Base-by-base conservation (phyloP, 2,888 invertebrate species). In the Cataglyphis cursor region DNA sequence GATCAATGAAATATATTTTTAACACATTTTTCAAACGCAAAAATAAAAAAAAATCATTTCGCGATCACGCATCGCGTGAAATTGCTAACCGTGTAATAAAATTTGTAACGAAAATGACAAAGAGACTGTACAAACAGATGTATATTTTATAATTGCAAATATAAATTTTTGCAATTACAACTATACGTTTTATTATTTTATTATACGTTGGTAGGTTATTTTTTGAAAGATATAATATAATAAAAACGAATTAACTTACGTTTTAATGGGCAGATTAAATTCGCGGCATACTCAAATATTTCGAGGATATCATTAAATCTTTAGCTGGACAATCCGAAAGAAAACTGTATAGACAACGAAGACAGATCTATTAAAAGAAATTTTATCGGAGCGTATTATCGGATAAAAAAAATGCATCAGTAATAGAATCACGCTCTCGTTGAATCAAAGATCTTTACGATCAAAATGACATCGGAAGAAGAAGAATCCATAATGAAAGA, bases 91-190 rank as follows among this genome's bases (percentile, higher is more conserved):
- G 5, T 54, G 24, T 8, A 80, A 59, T 78, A 24, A 6, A 68
- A 54, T n/a, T 28, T 76, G n/a, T 12, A 24, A n/a, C 24, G 10
- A 24, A 24, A n/a, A 51, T 38, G 2, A n/a, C 1, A 41, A 51
- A 8, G 1, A 38, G 51, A 51, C 21, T 31, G 28, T 31, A 48
- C 68, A 21, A 51, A n/a, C n/a, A 62, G 28, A n/a, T 74, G 74
- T 62, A 75, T 21, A 64, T 75, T 31, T 44, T 59, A 73, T 73
- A 73, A 73, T 73, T 61, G 73, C 62, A 61, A 73, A 44, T 24
- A 48, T 48, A 64, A 48, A 35, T 48, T 21, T 35, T 73, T 12
- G 24, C n/a, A 38, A 28, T 28, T 51, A 6, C 35, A 66, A 8
- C 2, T 38, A n/a, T n/a, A 54, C 2, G 21, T 35, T 21, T 35